Percentiles rank a stretch among this genome's conserved stretches.
These are phyloP conservation scores for Potamarius usumacintae DNA, from an alignment of 2,113 vertebrate genomes.

Conservation along the genomic window DNA sequence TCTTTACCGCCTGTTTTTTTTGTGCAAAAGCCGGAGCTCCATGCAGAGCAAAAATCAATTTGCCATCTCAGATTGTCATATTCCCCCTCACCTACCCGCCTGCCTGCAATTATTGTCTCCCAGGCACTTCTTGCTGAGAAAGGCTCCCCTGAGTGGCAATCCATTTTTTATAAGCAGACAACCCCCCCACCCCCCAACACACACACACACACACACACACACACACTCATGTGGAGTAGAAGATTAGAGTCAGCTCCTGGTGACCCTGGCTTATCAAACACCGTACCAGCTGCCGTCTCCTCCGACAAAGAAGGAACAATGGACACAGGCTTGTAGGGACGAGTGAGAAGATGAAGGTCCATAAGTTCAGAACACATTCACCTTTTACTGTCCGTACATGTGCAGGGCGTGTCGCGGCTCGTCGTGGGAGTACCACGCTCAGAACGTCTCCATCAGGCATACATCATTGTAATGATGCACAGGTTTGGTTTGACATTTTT, in stretches of 20 bases:
- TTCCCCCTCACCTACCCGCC: slow-evolving; percentile 62
- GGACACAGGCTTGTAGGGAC: not conserved
- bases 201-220: slow-evolving; percentile 33
- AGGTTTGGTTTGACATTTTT: slow-evolving; percentile 66
- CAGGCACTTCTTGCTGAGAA: slow-evolving; percentile 56
- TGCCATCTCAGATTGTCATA: slow-evolving; percentile 69
- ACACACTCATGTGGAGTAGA: slow-evolving; percentile 43
- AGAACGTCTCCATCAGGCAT: slow-evolving; percentile 62
- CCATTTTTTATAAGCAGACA: slow-evolving; percentile 55
- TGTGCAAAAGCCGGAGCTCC: slow-evolving; percentile 56
- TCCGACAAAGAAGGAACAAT: slow-evolving; percentile 44
- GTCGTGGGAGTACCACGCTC: not conserved
- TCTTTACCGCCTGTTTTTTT: slow-evolving; percentile 35
- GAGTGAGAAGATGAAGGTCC: not conserved
- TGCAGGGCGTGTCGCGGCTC: slow-evolving; percentile 19
- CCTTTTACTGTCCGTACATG: not conserved
- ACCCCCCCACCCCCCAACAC: not conserved
- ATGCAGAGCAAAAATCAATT: slow-evolving; percentile 73
- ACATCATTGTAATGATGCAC: slow-evolving; percentile 67
- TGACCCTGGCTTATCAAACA: slow-evolving; percentile 58
- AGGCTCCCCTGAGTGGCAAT: slow-evolving; percentile 60
- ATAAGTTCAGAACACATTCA: not conserved
- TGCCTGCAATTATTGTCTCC: slow-evolving; percentile 66
- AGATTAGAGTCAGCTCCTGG: slow-evolving; percentile 64
- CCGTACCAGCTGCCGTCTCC: slow-evolving; percentile 52